These are phyloP conservation scores for Serinus canaria DNA, from an alignment of 2,113 vertebrate species.

Conservation along the genomic window DNA sequence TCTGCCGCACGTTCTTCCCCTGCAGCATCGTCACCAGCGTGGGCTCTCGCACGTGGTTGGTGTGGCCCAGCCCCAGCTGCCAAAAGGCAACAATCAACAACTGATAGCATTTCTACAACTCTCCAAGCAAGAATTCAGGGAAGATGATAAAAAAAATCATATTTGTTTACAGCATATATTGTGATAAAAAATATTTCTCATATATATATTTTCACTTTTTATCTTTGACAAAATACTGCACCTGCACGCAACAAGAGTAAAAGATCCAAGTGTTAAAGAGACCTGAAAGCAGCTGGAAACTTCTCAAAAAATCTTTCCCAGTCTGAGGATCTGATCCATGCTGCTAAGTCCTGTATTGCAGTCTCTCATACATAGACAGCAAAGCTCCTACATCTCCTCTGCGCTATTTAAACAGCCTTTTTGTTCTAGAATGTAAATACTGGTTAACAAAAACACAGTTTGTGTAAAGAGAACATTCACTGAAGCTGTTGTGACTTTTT, in stretches of 20 bases:
- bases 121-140: not conserved
- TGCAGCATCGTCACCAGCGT: constrained; percentile 77
- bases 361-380: not conserved
- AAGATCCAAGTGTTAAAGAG: not conserved
- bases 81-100: not conserved
- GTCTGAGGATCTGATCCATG: not conserved
- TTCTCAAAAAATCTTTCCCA: not conserved
- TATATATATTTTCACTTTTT: not conserved
- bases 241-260: accelerated
- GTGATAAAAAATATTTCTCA: not conserved
- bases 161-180: not conserved
- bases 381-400: not conserved
- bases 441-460: not conserved
- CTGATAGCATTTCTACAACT: not conserved
- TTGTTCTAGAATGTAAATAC: not conserved
- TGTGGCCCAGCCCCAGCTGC: constrained; percentile 83
- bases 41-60: constrained; percentile 84
- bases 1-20: constrained; percentile 79
- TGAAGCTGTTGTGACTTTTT: not conserved
- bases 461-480: not conserved
- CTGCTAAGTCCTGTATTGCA: not conserved
- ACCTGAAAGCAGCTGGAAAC: not conserved
- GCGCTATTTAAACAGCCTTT: not conserved
- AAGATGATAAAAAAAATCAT: not conserved
- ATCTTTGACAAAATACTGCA: not conserved